Evolutionary conservation across 2,888 invertebrate species (phyloP), one percentile per base, ranked within the genome.

Genomic region (Coelopa pilipes): DNA sequence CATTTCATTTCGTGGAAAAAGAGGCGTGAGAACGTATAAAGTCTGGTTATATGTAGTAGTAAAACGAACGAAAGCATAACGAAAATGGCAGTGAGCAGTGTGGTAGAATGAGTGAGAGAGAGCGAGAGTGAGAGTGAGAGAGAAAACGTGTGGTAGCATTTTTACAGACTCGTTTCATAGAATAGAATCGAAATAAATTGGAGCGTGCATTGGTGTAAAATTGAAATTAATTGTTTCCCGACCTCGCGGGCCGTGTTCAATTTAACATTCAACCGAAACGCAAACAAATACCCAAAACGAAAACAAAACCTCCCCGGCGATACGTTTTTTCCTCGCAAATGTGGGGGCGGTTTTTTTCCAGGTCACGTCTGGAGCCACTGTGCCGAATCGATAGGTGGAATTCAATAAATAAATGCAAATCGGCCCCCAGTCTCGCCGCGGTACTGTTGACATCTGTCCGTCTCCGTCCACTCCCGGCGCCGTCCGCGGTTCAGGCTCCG

Each of bases 111-210:
- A 49, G 66, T 45, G 45, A 65, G 65, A 17, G 46, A 50, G 17
- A 50, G 50, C 49, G 21, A 66, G 19, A 49, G 66, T 45, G 45
- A 65, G 65, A 17, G 46, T 24, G 17, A 50, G 50, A 66, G 21
- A 66, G n/a, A 62, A 34, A 66, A 66, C 66, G 66, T 49, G 50
- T 66, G 49, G 50, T 50, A 15, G 66, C 50, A 66, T 65, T 45
- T 63, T 17, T 59, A 49, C 45, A 7, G n/a, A 62, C n/a, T 19
- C 0, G 10, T 66, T 66, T 50, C 21, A 7, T 66, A 49, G 50
- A 49, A 50, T 47, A 21, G 21, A 66, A 66, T 17, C 21, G 19
- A 15, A 24, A 49, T 24, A 50, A 66, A 50, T 17, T 50, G 50
- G 50, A 66, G 24, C 66, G 66, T 66, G 66, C 66, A 66, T 21